Conservation (phyloP, 1,140 invertebrate genomes). For the Drosophila ironensis region DNA sequence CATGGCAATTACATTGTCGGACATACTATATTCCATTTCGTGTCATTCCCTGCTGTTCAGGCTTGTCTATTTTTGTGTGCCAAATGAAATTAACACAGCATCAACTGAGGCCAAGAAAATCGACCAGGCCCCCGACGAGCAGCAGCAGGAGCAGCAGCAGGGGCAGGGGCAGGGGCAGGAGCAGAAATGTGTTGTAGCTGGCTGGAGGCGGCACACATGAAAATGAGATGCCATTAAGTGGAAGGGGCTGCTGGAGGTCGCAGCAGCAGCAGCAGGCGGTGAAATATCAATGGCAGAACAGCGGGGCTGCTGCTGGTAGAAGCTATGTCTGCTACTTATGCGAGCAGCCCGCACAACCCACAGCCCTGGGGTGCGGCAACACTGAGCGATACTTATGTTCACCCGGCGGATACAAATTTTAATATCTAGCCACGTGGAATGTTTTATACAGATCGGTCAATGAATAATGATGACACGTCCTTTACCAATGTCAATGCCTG, state of each 20-base stretch:
- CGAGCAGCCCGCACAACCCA: slow-evolving; percentile 27
- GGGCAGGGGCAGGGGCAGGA: not conserved
- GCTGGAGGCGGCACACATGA: slow-evolving; percentile 10
- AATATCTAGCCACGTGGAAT: too few relatives aligned
- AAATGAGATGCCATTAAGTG: slow-evolving; percentile 37
- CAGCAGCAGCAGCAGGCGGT: slow-evolving; percentile 23
- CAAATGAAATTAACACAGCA: slow-evolving; percentile 75
- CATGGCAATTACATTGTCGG: slow-evolving; percentile 36
- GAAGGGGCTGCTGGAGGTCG: not conserved
- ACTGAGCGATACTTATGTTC: too few relatives aligned
- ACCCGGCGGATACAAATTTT: too few relatives aligned
- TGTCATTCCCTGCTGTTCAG: slow-evolving; percentile 1
- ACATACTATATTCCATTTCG: slow-evolving; percentile 49
- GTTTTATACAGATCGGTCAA: too few relatives aligned
- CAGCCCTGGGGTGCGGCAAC: slow-evolving; percentile 4
- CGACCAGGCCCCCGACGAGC: too few relatives aligned
- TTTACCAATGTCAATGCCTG: too few relatives aligned
- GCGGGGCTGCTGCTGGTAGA: slow-evolving; percentile 32
- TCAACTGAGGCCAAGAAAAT: slow-evolving; percentile 24
- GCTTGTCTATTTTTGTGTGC: slow-evolving; percentile 61
- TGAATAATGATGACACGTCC: too few relatives aligned
- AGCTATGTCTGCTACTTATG: slow-evolving; percentile 28
- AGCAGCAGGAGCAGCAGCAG: not conserved
- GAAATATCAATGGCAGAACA: slow-evolving; percentile 48
- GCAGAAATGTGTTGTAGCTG: too few relatives aligned